Conservation (phyloP, 2,797 vertebrate species). For the Acipenser transmontanus region DNA sequence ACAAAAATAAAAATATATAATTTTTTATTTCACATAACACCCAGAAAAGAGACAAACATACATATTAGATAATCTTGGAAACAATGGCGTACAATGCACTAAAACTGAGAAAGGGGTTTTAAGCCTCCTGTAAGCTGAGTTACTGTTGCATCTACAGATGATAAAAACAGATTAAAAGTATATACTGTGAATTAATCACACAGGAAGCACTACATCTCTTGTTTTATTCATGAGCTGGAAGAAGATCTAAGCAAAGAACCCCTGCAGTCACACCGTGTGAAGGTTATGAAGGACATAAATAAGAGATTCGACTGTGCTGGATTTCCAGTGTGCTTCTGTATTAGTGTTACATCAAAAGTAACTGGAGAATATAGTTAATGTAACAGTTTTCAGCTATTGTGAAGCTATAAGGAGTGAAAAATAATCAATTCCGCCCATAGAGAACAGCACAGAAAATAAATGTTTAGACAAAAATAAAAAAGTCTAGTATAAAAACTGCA, state of each 20-base stretch:
- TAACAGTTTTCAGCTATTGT: constrained; percentile 23
- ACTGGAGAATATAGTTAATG: constrained; percentile 26
- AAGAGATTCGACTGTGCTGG: constrained; percentile 39
- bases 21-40: too few relatives aligned
- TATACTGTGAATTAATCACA: constrained; percentile 64
- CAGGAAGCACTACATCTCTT: constrained; percentile 70
- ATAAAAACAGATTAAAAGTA: constrained; percentile 68
- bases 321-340: constrained; percentile 26
- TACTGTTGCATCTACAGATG: constrained; percentile 63
- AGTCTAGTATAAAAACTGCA: too few relatives aligned
- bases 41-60: too few relatives aligned
- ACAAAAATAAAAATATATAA: too few relatives aligned
- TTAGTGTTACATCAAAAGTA: neutral
- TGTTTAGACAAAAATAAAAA: too few relatives aligned
- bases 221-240: constrained; percentile 77
- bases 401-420: constrained; percentile 4
- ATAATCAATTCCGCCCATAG: too few relatives aligned
- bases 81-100: too few relatives aligned
- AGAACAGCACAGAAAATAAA: too few relatives aligned
- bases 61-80: too few relatives aligned
- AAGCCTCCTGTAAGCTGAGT: constrained; percentile 23
- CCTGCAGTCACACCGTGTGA: constrained; percentile 67
- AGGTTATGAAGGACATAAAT: constrained; percentile 55
- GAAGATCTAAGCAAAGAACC: constrained; percentile 65
- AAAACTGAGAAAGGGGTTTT: too few relatives aligned